Evolutionary conservation across 2,113 vertebrate genomes (phyloP).

Genomic region (Labeo rohita): DNA sequence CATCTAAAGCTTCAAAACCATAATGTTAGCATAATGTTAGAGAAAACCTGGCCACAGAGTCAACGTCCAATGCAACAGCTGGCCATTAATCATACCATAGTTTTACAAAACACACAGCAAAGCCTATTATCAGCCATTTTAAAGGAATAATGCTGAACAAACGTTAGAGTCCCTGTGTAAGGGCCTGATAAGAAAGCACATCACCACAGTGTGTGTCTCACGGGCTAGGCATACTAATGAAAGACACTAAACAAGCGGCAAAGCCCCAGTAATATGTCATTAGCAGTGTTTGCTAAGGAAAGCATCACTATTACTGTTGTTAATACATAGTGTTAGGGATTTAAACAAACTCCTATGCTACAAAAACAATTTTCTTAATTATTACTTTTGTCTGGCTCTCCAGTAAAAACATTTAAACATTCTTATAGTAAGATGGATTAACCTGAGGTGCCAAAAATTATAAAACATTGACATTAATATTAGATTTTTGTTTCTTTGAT

Average conservation of each 20-base stretch:
- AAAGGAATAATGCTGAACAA: constrained; percentile 58
- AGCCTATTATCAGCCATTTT: constrained; percentile 60
- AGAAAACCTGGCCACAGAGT: constrained; percentile 35
- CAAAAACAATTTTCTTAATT: not conserved
- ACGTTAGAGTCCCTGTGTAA: constrained; percentile 46
- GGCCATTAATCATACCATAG: constrained; percentile 53
- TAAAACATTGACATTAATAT: not conserved
- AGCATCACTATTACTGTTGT: not conserved
- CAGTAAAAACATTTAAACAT: not conserved
- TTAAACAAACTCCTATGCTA: not conserved
- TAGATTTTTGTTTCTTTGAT: not conserved
- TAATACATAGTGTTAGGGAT: not conserved
- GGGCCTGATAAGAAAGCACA: constrained; percentile 54
- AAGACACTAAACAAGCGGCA: constrained; percentile 14
- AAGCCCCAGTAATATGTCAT: not conserved
- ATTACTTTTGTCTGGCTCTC: not conserved
- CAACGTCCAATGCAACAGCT: constrained; percentile 45
- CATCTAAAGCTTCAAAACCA: constrained; percentile 39
- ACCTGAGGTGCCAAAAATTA: not conserved
- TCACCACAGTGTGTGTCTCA: constrained; percentile 17
- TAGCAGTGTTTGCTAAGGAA: not conserved
- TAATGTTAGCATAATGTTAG: constrained; percentile 27
- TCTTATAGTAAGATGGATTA: not conserved
- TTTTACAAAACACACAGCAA: constrained; percentile 41
- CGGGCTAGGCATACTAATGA: constrained; percentile 57